Percentiles rank a stretch among this genome's conserved stretches.
Conservation (phyloP, 2,113 vertebrate species). For the Pungitius pungitius region DNA sequence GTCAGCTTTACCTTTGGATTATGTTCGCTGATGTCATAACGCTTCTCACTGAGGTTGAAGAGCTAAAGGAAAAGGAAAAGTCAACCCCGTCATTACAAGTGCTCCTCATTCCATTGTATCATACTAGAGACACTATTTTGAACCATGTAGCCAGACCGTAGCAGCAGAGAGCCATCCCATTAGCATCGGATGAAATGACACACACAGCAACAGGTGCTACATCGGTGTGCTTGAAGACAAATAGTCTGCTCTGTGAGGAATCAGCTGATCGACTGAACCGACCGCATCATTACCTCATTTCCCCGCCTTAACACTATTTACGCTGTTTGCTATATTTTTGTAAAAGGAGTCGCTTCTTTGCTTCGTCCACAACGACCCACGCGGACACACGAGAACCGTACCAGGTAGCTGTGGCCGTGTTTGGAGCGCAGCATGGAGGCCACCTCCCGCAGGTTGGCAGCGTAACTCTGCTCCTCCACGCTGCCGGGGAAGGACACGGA, state of each 20-base stretch:
- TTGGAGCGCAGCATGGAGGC: constrained; percentile 98
- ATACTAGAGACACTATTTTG: too few relatives aligned
- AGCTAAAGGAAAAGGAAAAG: constrained; percentile 78
- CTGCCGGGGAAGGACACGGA: constrained; percentile 90
- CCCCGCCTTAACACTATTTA: neutral
- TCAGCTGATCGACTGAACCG: constrained; percentile 29
- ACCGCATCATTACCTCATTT: neutral
- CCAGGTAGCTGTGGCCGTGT: constrained; percentile 94
- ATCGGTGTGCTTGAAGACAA: neutral
- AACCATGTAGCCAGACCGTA: neutral
- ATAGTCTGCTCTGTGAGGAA: neutral
- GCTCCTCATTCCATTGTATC: neutral
- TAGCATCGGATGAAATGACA: neutral
- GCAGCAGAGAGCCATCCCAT: neutral
- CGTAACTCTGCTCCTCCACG: constrained; percentile 89
- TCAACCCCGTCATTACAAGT: neutral
- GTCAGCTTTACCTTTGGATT: constrained; percentile 88
- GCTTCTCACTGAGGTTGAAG: constrained; percentile 95
- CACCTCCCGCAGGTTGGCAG: constrained; percentile 91
- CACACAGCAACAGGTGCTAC: neutral
- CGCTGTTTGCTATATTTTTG: neutral
- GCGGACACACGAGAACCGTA: constrained; percentile 54
- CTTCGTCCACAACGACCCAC: neutral
- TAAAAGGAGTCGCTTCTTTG: neutral
- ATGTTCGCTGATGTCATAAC: constrained; percentile 89